These are phyloP conservation scores for Uropsilus gracilis DNA, from an alignment of 2,113 vertebrate genomes.

Conservation along the genomic window DNA sequence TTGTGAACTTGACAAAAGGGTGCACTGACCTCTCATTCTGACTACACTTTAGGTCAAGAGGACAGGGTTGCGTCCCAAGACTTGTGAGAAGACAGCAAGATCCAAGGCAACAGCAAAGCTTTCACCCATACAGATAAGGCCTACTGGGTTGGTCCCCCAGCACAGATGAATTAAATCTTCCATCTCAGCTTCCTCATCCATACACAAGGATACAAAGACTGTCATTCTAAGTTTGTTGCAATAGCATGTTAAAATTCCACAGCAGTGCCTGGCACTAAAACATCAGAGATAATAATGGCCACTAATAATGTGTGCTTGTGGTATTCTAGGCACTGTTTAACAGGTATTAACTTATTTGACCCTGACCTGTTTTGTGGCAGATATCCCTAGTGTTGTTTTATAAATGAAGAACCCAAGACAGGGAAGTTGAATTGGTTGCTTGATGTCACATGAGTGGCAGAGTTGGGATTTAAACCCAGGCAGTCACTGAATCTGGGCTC, in stretches of 20 bases:
- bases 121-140: neutral
- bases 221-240: neutral
- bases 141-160: neutral
- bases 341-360: conserved; percentile 17
- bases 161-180: conserved; percentile 7
- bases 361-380: neutral
- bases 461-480: no score
- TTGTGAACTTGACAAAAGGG: neutral
- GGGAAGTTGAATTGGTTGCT: neutral
- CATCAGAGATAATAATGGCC: neutral
- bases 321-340: neutral
- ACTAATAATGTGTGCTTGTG: neutral
- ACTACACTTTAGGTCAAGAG: neutral
- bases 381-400: neutral
- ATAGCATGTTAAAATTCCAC: neutral
- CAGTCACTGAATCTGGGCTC: neutral
- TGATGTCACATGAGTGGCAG: conserved; percentile 39
- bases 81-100: neutral
- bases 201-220: neutral
- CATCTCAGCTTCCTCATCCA: neutral
- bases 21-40: neutral
- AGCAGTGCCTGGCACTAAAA: neutral
- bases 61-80: neutral
- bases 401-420: neutral
- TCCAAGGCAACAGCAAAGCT: neutral